Evolutionary conservation across 2,888 invertebrate species (phyloP), one percentile per base, ranked within the genome.

Genomic region (Oscheius sp.): DNA sequence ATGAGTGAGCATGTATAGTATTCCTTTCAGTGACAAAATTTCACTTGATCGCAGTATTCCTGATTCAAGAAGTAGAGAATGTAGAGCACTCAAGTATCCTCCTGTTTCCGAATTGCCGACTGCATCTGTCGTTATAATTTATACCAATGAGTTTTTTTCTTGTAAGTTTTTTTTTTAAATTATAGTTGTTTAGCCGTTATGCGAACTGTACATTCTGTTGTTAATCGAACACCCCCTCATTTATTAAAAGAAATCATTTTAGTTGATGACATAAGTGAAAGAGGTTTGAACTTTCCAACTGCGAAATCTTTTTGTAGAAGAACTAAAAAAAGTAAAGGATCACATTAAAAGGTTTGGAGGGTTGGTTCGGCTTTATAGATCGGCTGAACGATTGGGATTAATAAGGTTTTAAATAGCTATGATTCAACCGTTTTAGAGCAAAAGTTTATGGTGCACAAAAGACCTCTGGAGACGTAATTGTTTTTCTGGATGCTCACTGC

Each of bases 401-500:
- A 96, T 95, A 84, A 89, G 93, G 45, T 65, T 36, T 2, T 2
- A 9, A 9, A 2, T 24, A 3, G 12, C 38, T 51, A 33, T 17
- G 8, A 26, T 59, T 38, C 12, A 9, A 4, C 14, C 17, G 3
- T 59, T 73, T 57, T 90, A 97, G 80, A 50, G 61, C 59, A 17
- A 67, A 62, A 67, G 90, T 98, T 64, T 89, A 94, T 75, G 95
- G 80, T 80, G 73, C 63, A 17, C 33, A 65, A n/a, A 90, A 90
- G 72, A 93, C 95, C 2, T 87, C 87, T 6, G 94, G 92, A 0
- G 92, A 93, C 84, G 91, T 91, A 36, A 87, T 94, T 63, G 90
- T 94, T 57, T 94, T 94, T 87, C 89, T 94, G 72, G 95, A 95
- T 88, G 92, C 94, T 1, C 94, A 95, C 87, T 94, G 94, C 62